Base-by-base conservation (phyloP, 2,888 invertebrate genomes). In the Drosophila flavopinicola region DNA sequence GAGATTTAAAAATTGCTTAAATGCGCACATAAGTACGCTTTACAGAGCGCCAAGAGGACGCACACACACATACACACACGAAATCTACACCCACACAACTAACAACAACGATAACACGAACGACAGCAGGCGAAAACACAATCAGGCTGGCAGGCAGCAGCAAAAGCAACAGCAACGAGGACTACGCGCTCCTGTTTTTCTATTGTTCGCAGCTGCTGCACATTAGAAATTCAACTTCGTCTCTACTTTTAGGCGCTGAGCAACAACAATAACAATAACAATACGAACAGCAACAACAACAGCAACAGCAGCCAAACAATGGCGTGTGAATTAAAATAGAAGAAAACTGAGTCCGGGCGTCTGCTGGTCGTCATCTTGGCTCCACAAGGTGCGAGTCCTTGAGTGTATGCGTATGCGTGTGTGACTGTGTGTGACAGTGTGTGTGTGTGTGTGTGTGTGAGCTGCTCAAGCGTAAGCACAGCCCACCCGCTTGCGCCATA, bases 251-350 rank as follows among this genome's bases (percentile, higher is more conserved):
- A 84, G 87, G 82, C 82, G 77, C 44, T 70, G 67, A 80, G 60
- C 78, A 53, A 41, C 35, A 53, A 17, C 47, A 60, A 17, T 51
- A 54, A n/a, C n/a, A 23, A 30, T 41, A 57, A 56, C 57, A 57
- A 41, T 17, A 20, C 20, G 11, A 37, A 24, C 51, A 48, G 38
- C 48, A 45, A 5, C 60, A 64, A 30, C 48, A 42, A 39, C 59
- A 57, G 24, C 33, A 51, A 37, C 51, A 56, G 23, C 48, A 56
- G 37, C 41, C 57, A 66, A 85, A 87, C 85, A 85, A 80, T 85
- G 75, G 86, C 77, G 86, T 87, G 82, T 78, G 87, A 82, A 87
- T 82, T 85, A 87, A 83, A 83, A 83, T 87, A 82, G 80, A 86
- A 44, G 44, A 78, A 79, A 61, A 52, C 65, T 39, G 59, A 49